Conservation (phyloP, 2,113 vertebrate genomes). For the Sterrhoptilus dennistouni region DNA sequence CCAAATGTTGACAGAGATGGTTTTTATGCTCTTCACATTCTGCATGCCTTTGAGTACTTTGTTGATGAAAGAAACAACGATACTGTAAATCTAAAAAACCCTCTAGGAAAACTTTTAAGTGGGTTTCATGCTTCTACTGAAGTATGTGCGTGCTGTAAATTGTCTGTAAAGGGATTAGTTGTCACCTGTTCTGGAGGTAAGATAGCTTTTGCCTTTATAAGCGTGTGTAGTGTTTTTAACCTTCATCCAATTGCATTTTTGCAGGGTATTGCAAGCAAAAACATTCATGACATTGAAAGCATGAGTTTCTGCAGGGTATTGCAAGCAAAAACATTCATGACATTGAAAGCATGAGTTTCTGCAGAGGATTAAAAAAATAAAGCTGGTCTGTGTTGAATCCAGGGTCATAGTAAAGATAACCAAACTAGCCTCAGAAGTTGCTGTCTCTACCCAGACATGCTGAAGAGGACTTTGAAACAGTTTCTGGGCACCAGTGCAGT, state of each 20-base stretch:
- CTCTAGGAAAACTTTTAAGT: background rate
- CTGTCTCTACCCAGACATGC: background rate
- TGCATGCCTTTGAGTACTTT: background rate
- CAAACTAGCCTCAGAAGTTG: background rate
- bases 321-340: background rate
- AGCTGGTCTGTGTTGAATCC: background rate
- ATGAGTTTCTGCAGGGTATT: background rate
- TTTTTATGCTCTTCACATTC: background rate
- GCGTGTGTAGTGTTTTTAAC: accelerated
- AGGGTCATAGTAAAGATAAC: background rate
- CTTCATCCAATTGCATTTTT: background rate
- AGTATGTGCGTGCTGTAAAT: background rate
- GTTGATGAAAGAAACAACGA: background rate
- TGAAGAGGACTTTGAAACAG: background rate
- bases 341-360: background rate
- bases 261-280: background rate
- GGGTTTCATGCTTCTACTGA: background rate
- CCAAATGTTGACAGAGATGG: background rate
- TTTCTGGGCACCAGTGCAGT: background rate
- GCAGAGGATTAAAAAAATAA: background rate
- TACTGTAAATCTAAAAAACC: background rate
- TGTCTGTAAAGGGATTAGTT: background rate
- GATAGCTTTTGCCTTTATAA: background rate
- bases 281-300: background rate
- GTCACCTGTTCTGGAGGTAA: background rate